These are phyloP conservation scores for Simalia tracyae DNA, from an alignment of 2,797 vertebrate genomes.

Conservation along the genomic window DNA sequence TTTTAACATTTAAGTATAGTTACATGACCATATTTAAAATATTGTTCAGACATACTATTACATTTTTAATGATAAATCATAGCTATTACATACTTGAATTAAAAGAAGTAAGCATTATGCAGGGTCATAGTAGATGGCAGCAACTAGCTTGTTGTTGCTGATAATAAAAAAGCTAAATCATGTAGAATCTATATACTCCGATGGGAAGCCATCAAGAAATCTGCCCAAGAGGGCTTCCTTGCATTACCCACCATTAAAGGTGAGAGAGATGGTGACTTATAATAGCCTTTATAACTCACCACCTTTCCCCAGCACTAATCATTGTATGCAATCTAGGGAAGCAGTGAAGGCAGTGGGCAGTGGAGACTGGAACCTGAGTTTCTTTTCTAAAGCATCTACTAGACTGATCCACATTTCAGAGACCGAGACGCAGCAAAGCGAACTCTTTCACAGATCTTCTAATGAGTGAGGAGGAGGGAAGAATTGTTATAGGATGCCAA, in stretches of 20 bases:
- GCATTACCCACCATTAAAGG: neutral
- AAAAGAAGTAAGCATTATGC: neutral
- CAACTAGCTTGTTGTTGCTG: neutral
- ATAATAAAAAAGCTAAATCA: neutral
- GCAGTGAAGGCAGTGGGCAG: neutral
- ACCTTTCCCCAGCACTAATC: neutral
- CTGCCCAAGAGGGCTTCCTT: neutral
- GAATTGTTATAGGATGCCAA: no score
- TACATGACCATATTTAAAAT: neutral
- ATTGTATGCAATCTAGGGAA: neutral
- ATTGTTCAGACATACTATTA: neutral
- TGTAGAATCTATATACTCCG: neutral
- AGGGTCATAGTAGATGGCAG: neutral
- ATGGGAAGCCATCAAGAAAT: neutral
- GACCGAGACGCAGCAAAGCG: neutral
- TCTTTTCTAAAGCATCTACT: neutral
- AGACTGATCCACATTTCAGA: neutral
- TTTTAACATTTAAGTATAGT: neutral
- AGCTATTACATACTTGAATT: neutral
- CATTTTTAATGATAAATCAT: neutral
- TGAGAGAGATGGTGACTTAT: neutral
- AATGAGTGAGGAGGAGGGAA: neutral
- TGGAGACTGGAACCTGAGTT: neutral
- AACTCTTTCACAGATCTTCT: neutral
- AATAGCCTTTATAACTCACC: neutral